Evolutionary conservation across 2,113 vertebrate species (phyloP).

Genomic region (Syngnathus floridae): DNA sequence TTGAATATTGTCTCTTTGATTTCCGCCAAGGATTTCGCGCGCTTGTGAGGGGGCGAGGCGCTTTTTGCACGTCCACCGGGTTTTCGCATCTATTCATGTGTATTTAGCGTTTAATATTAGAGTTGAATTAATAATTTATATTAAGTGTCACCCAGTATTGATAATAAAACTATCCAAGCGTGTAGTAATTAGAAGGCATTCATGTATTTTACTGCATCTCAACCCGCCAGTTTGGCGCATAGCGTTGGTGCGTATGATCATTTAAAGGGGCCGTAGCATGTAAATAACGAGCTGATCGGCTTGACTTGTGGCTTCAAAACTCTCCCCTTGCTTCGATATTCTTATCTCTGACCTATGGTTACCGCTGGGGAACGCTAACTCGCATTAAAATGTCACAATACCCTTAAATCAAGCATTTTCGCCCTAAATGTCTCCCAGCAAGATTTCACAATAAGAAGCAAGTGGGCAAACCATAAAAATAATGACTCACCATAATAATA

Average conservation of each 20-base stretch:
- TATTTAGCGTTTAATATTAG: neutral
- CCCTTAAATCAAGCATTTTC: no score
- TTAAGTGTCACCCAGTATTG: neutral
- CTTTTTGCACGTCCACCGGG: conserved; percentile 14
- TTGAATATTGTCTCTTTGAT: neutral
- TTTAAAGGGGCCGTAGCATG: conserved; percentile 50
- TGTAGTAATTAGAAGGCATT: conserved; percentile 15
- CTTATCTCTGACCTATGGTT: neutral
- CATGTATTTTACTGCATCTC: conserved; percentile 35
- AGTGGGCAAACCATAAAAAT: neutral
- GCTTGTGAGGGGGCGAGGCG: conserved; percentile 51
- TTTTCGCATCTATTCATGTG: neutral
- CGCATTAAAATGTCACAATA: neutral
- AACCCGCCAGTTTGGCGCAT: conserved; percentile 46
- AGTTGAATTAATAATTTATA: neutral
- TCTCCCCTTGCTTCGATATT: neutral
- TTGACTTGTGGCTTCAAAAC: neutral
- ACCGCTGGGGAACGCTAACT: neutral
- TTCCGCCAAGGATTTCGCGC: conserved; percentile 8
- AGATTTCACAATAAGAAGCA: neutral
- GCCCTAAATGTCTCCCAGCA: neutral
- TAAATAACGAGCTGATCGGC: conserved; percentile 27
- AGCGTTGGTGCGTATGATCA: conserved; percentile 22
- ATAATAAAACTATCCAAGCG: no score
- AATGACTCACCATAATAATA: neutral